These are phyloP conservation scores for Pelosia muscerda DNA, from an alignment of 2,888 invertebrate species.

Conservation along the genomic window DNA sequence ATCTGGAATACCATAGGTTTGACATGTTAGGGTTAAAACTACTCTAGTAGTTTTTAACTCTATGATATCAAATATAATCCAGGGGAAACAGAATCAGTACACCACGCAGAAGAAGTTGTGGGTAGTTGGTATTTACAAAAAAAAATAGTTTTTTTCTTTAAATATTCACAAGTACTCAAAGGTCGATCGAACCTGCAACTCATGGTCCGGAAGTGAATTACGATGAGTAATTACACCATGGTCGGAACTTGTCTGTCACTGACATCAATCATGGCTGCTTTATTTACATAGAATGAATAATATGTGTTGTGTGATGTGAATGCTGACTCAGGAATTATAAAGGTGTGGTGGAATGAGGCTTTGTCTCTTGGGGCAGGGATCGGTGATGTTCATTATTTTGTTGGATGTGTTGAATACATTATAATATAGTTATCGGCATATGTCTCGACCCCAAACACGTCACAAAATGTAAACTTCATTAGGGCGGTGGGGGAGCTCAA, in stretches of 20 bases:
- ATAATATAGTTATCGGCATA: neutral
- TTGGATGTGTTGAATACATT: neutral
- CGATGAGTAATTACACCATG: constrained; percentile 47
- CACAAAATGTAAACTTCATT: too few relatives aligned
- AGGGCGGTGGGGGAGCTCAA: too few relatives aligned
- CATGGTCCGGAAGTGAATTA: constrained; percentile 44
- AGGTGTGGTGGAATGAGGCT: constrained; percentile 9
- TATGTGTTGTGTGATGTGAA: constrained; percentile 9
- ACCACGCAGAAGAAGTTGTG: too few relatives aligned
- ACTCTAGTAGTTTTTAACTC: too few relatives aligned
- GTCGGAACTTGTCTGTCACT: constrained; percentile 42
- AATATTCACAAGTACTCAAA: constrained; percentile 15
- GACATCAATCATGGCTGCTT: constrained; percentile 46
- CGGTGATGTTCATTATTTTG: neutral
- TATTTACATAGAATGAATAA: constrained; percentile 51
- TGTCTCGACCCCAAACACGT: too few relatives aligned
- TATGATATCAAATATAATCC: too few relatives aligned
- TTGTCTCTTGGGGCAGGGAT: constrained; percentile 9
- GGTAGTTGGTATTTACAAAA: neutral
- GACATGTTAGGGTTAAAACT: too few relatives aligned
- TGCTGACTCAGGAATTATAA: constrained; percentile 21
- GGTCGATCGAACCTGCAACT: constrained; percentile 37
- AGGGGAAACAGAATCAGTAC: too few relatives aligned
- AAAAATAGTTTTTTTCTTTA: neutral
- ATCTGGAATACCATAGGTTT: too few relatives aligned